Base-by-base conservation (phyloP, 2,888 invertebrate genomes). In the Eristalinus sepulchralis region DNA sequence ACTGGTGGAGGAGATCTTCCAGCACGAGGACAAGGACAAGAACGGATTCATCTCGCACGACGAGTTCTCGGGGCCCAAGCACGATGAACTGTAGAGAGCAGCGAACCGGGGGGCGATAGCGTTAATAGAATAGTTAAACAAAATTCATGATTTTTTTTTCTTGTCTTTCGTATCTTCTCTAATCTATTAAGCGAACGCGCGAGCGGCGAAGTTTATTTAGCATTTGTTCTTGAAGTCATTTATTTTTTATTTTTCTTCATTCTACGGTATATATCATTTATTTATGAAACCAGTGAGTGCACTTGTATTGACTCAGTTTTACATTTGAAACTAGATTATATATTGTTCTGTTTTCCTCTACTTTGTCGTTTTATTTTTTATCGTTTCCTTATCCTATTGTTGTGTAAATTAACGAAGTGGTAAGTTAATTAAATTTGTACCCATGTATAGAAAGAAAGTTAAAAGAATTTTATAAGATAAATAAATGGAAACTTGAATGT, bases 51-150 rank as follows among this genome's bases (percentile, higher is more conserved):
- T 99, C 90, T 98, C 98, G 88, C 97, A 97, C 93, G 97, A 97
- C 66, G 98, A 99, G 93, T 99, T 99, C 94, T 98, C 97, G 31
- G 98, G 98, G 3, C 98, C 98, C 17, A 98, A 99, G 92, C 98
- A 98, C 93, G 99, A 99, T 92, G 99, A 98, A 93, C 96, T 99
- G 92, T 98, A 96, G 66, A 22, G 10, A 80, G 24, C 60, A 73
- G 66, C 63, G 64, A 11, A 34, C 20, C 53, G 6, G 31, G 6
- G 31, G n/a, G 17, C 31, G 17, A 27, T 82, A 85, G 85, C 63
- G 53, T 47, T 47, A 47, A 17, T 47, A 47, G 47, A 86, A 75
- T 83, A 83, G 83, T 78, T 75, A 73, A 83, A 79, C 31, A 47
- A 79, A 73, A 77, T 82, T 66, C 60, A 71, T 83, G 36, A 73